A percentile compares a stretch with the other conserved stretches of the same genome.
Evolutionary conservation across 2,113 vertebrate genomes (phyloP).

Genomic region (Gadus macrocephalus): DNA sequence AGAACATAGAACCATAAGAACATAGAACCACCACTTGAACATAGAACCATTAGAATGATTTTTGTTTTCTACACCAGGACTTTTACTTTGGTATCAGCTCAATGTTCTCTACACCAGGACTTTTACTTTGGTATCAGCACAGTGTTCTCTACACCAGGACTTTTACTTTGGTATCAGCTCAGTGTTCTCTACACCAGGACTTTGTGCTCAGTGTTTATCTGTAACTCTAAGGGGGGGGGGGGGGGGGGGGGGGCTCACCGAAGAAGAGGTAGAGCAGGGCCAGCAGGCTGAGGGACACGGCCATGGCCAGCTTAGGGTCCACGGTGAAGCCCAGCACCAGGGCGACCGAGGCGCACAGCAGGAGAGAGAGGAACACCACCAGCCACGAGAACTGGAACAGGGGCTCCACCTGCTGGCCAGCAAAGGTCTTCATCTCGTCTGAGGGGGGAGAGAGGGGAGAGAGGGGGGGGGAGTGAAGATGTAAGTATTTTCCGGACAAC

Average conservation of each 20-base stretch:
- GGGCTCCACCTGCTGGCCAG: constrained; percentile 94
- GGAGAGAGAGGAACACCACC: constrained; percentile 83
- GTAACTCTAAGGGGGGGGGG: no score
- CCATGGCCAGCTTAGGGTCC: constrained; percentile 81
- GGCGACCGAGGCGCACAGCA: constrained; percentile 81
- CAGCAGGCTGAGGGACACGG: constrained; percentile 85
- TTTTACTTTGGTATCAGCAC: no score
- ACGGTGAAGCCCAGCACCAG: constrained; percentile 85
- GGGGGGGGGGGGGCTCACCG: constrained; percentile 67
- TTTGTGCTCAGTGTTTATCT: no score
- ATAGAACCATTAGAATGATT: no score
- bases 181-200: no score
- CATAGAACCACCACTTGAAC: neutral
- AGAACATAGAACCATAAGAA: neutral
- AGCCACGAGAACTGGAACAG: constrained; percentile 96
- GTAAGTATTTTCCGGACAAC: neutral
- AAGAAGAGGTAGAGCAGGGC: constrained; percentile 92
- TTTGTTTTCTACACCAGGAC: no score
- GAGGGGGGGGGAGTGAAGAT: neutral
- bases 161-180: no score
- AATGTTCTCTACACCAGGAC: no score
- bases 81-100: no score
- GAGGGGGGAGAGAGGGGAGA: constrained; percentile 15
- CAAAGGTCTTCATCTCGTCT: constrained; percentile 99
- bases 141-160: no score